phyloP scores from a whole-genome alignment of 1,140 invertebrate species.

The Euura lappo region DNA sequence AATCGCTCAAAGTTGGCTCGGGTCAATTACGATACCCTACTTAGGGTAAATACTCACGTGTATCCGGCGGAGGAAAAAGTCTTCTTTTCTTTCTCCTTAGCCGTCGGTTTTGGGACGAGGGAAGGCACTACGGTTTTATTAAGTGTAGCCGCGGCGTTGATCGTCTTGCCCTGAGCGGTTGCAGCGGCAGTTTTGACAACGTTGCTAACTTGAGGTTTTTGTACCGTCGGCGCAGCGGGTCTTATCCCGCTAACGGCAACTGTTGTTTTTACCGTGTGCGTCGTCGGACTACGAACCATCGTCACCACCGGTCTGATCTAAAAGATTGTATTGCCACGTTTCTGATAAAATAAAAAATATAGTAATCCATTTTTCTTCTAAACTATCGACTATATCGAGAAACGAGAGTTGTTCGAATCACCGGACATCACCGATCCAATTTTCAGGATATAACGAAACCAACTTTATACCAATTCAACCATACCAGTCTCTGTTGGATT shows the following conservation, averaged over 20 bases:
- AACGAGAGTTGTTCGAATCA: not conserved
- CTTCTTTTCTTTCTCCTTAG: constrained; percentile 72
- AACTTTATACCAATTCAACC: constrained; percentile 9
- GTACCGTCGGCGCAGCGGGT: constrained; percentile 44
- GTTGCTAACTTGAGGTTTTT: constrained; percentile 42
- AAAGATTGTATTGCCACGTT: constrained; percentile 4
- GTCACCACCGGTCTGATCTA: constrained; percentile 40
- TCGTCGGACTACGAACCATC: constrained; percentile 44
- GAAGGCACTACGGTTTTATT: constrained; percentile 60
- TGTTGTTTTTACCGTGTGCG: constrained; percentile 50
- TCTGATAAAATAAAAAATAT: not conserved
- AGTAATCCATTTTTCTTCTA: not conserved
- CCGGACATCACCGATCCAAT: not conserved
- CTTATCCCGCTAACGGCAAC: constrained; percentile 47
- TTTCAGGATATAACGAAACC: not conserved
- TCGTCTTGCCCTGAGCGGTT: constrained; percentile 47
- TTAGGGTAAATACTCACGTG: constrained; percentile 46
- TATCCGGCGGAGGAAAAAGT: constrained; percentile 63
- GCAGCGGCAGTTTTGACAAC: constrained; percentile 46
- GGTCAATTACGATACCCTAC: constrained; percentile 10
- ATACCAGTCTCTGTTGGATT: constrained; percentile 59
- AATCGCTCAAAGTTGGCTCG: constrained; percentile 1
- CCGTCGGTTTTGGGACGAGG: constrained; percentile 54
- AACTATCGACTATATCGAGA: not conserved
- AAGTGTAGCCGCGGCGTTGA: constrained; percentile 48